Base-by-base conservation (phyloP, 2,113 vertebrate genomes). In the Poeciliopsis turrubarensis region DNA sequence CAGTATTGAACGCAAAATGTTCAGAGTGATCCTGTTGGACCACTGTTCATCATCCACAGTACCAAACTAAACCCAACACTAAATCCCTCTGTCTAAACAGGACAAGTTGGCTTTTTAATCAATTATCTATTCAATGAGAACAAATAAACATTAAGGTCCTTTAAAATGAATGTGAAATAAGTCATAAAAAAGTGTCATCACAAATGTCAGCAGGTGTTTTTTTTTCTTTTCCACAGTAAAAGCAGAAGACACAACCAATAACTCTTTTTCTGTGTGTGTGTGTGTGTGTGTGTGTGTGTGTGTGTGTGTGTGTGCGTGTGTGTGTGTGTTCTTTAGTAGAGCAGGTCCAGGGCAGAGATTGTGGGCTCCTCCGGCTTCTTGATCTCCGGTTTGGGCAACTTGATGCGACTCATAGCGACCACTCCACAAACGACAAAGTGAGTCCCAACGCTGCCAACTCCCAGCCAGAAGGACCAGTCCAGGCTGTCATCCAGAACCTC, bases 401-500 rank as follows among this genome's bases (percentile, higher is more conserved):
- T 91, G 74, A 99, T 95, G 25, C 89, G 93, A 78, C 96, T 98
- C 87, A 97, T 93, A 6, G 96, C 95, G 30, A 98, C 94, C 25
- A 97, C 92, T 1, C 96, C 89, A 81, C 98, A 89, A 89, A 97
- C 96, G 5, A 94, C 93, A 0, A 94, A 94, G 0, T 97, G 97
- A 72, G 95, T 93, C 0, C 82, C 93, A 29, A 96, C 84, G 34
- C 97, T 96, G 84, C 96, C 96, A 70, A 98, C 95, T 2, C 96
- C 96, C 54, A 99, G 90, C 97, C 97, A 99, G 78, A 98, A 98
- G 1, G 95, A 99, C 89, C 94, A 93, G 81, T 97, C 95, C 32
- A 96, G 95, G 39, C 2, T 70, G 78, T 99, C 96, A 4, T 97
- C 96, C 77, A 98, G 87, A 63, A 98, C 92, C 1, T 96, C 67